phyloP scores from a whole-genome alignment of 2,113 vertebrate genomes.

The Eonycteris spelaea region DNA sequence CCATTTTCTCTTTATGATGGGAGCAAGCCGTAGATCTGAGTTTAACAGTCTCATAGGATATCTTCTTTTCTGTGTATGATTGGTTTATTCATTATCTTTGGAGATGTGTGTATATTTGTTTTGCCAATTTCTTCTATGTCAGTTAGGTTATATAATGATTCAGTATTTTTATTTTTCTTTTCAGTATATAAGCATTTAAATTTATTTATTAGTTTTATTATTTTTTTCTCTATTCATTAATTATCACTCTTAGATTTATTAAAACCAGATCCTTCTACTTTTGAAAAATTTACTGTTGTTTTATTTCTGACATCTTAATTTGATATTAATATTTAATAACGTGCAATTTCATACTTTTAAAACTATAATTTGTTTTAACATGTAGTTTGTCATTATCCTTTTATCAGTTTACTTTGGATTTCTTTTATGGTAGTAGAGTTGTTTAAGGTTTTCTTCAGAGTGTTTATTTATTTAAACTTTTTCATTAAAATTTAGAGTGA shows the following conservation, averaged over 20 bases:
- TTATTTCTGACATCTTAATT: not conserved
- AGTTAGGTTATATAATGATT: not conserved
- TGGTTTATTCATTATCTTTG: not conserved
- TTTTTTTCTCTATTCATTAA: not conserved
- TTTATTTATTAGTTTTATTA: not conserved
- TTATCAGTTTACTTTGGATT: not conserved
- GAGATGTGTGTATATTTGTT: not conserved
- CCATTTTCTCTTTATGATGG: not conserved
- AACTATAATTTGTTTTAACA: not conserved
- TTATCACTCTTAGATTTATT: not conserved
- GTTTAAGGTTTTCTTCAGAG: not conserved
- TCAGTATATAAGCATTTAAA: not conserved
- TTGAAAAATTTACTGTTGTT: not conserved
- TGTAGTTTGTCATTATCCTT: not conserved
- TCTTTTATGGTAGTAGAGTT: not conserved
- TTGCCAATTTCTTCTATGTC: not conserved
- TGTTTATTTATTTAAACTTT: too few species aligned
- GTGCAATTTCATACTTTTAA: not conserved
- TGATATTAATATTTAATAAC: not conserved
- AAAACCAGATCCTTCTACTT: not conserved
- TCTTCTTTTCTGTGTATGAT: not conserved
- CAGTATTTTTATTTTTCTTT: not conserved
- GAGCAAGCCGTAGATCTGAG: not conserved
- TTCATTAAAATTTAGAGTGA: too few species aligned
- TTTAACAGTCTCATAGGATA: not conserved